A percentile compares a stretch with the other conserved stretches of the same genome.
Conservation (phyloP, 37 sponge, comb jelly and placozoan genomes). For the Aplysina aerophoba region DNA sequence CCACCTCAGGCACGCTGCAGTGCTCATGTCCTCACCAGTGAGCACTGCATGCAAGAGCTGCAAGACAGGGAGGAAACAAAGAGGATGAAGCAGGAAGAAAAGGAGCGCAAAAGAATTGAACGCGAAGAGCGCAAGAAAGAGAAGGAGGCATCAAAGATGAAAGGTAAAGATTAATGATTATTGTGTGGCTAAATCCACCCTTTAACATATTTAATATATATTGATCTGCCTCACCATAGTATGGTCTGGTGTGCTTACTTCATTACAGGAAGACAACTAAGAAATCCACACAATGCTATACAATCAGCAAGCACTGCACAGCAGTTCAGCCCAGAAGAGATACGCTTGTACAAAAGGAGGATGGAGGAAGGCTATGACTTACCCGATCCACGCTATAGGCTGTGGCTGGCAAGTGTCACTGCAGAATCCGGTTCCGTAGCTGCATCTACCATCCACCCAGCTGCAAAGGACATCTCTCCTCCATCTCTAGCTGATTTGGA, state of each 20-base stretch:
- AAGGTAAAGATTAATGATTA: no score
- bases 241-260: background rate
- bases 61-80: no score
- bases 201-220: no score
- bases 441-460: background rate
- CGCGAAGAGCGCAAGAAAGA: no score
- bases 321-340: background rate
- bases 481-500: background rate
- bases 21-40: background rate
- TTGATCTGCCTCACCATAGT: background rate
- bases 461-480: background rate
- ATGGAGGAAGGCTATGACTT: background rate
- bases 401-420: conserved; percentile 8
- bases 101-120: no score
- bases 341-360: conserved; percentile 6
- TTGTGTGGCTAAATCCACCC: no score
- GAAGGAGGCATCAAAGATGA: no score
- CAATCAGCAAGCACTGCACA: background rate
- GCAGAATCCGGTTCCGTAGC: background rate
- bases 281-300: background rate
- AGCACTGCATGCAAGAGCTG: conserved; percentile 12
- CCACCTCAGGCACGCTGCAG: background rate
- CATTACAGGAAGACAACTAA: background rate
- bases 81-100: no score
- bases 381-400: conserved; percentile 1